Percentiles rank a stretch among this genome's conserved stretches.
Evolutionary conservation across 2,888 invertebrate genomes (phyloP).

Genomic region (Ophonus ardosiacus): DNA sequence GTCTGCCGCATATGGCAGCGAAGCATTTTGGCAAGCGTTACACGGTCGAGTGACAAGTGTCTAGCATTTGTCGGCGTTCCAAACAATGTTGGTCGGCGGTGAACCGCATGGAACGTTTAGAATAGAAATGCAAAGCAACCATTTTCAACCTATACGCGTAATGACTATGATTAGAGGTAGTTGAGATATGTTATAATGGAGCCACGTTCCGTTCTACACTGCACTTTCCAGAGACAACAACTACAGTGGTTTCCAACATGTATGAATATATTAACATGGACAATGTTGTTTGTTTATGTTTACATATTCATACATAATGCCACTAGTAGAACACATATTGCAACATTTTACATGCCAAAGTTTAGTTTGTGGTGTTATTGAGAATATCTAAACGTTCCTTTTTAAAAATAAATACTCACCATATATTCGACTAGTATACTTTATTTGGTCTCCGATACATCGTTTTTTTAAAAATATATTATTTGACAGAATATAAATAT

Average conservation of each 20-base stretch:
- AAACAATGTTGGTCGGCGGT: conserved; percentile 9
- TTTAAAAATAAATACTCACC: no score
- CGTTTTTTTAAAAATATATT: no score
- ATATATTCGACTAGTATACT: no score
- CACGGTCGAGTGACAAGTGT: background rate
- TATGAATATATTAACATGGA: background rate
- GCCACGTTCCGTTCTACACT: conserved; percentile 44
- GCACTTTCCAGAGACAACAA: conserved; percentile 7
- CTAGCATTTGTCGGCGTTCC: conserved; percentile 31
- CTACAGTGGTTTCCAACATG: conserved; percentile 20
- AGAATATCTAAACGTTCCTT: no score
- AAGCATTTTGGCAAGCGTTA: background rate
- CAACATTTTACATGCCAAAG: background rate
- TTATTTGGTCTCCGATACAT: no score
- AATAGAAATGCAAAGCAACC: conserved; percentile 52
- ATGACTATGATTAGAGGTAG: conserved; percentile 56
- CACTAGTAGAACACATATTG: background rate
- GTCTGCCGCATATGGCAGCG: background rate
- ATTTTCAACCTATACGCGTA: conserved; percentile 52
- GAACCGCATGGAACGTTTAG: conserved; percentile 4
- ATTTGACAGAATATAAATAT: no score
- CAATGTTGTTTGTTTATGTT: background rate
- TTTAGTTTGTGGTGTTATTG: no score
- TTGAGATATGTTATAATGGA: conserved; percentile 54
- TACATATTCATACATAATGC: background rate